Evolutionary conservation across 2,113 vertebrate species (phyloP), one percentile per base, ranked within the genome.

Genomic region (Cynocephalus volans): DNA sequence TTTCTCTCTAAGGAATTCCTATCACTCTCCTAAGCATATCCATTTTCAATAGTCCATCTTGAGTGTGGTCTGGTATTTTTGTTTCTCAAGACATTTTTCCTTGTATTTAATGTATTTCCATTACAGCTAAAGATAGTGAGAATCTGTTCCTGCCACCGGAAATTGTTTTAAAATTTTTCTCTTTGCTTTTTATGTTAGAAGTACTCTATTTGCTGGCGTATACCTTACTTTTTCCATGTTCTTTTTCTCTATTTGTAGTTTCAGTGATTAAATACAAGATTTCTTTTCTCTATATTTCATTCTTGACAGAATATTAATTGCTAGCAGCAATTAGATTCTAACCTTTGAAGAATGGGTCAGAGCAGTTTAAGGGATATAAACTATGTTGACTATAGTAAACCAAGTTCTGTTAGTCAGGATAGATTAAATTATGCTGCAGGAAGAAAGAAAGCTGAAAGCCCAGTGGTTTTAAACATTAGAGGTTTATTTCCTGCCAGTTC

Each of bases 11-110:
- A 97, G 84, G 54, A 84, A 96, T 94, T 94, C 58, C 76, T 41
- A 82, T 77, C 21, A 88, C 65, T 88, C 4, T 95, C 50, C 67
- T 72, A 62, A 96, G 50, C 24, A 52, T 45, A 85, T 72, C 48
- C 95, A 45, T 95, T 96, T 97, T 92, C 62, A 88, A 50, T 69
- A 36, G 67, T 50, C 56, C 76, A 91, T 94, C 72, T 93, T 97
- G 54, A 90, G 48, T 97, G 60, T 95, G 60, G 65, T 76, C 70
- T 96, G 77, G 52, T 94, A 84, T 97, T 96, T 97, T 96, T 70
- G 52, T 94, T 97, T 93, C 56, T 92, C 7, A 92, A 87, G 67
- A 90, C 33, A 89, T 97, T 94, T 96, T 13, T 6, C 18, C 92
- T 90, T 85, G 33, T 52, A 82, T 93, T 95, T 94, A 88, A 93